Evolutionary conservation across 2,113 vertebrate species (phyloP), one percentile per base, ranked within the genome.

Genomic region (Thymallus thymallus): DNA sequence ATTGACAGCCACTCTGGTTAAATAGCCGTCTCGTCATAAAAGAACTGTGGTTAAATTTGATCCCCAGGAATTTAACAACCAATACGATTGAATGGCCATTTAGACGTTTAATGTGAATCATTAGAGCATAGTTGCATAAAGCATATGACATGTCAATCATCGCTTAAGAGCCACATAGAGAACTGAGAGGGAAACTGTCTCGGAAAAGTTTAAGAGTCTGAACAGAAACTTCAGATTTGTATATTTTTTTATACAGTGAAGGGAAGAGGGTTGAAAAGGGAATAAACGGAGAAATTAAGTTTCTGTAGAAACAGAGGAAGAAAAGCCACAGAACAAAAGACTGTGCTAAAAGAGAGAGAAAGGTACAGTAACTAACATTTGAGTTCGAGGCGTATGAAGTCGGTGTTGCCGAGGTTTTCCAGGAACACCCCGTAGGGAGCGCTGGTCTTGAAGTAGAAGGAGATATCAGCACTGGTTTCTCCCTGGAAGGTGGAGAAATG

Each of bases 401-500:
- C 97, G 0, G 95, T 95, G 84, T 97, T 99, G 29, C 97, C 98
- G 80, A 98, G 90, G 75, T 99, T 99, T 85, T 99, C 97, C 76
- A 99, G 94, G 75, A 99, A 99, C 62, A 99, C 96, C 0, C 97
- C 97, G 0, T 96, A 94, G 0, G 95, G 93, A 2, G 95, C 95
- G 0, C 96, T 94, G 0, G 97, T 99, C 88, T 99, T 99, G 92
- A 99, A 99, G 86, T 98, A 99, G 91, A 99, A 99, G 22, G 97
- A 98, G 76, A 99, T 98, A 87, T 99, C 97, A 1, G 97, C 97
- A 0, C 96, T 98, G n/a, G 95, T 99, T 83, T 98, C 96, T 2
- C 96, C 98, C 89, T 96, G 96, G 86, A 99, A 99, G 68, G 98
- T 98, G 58, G 97, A 95, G 84, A 98, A 99, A 86, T 99, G 97